These are phyloP conservation scores for Pao palembangensis DNA, from an alignment of 2,113 vertebrate genomes.

Conservation along the genomic window DNA sequence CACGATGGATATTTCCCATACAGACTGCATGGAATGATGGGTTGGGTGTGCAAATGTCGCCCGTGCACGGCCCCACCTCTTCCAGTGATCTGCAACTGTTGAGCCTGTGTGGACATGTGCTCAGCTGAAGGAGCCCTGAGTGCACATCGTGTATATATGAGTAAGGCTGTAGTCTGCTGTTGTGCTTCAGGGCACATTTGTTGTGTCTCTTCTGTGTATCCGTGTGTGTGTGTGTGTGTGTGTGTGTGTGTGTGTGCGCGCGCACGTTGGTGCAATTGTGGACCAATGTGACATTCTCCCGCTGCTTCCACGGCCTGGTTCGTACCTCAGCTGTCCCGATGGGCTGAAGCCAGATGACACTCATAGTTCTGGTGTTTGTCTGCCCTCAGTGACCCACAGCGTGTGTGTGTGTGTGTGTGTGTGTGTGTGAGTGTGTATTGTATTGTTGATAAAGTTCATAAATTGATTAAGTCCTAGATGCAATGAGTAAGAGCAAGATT, in stretches of 20 bases:
- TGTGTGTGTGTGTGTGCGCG: conserved; percentile 20
- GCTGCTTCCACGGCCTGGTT: conserved; percentile 45
- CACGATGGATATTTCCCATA: conserved; percentile 14
- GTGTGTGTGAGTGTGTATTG: neutral
- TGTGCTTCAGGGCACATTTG: conserved; percentile 48
- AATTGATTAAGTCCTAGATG: no score
- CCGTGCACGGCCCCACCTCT: conserved; percentile 53
- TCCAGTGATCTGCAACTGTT: conserved; percentile 58
- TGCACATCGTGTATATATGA: conserved; percentile 47
- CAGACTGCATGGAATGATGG: conserved; percentile 50
- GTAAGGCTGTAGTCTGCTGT: conserved; percentile 42
- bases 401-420: conserved; percentile 1
- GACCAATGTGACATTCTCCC: conserved; percentile 45
- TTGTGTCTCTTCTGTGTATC: conserved; percentile 26
- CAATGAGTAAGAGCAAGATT: neutral
- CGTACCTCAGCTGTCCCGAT: conserved; percentile 65
- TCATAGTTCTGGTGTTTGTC: conserved; percentile 54
- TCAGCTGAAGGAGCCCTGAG: conserved; percentile 46
- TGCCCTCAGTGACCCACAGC: conserved; percentile 54
- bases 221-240: conserved; percentile 13
- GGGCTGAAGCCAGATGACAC: conserved; percentile 58
- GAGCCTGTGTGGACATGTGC: conserved; percentile 62
- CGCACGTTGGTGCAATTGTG: conserved; percentile 11
- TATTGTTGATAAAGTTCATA: conserved; percentile 6
- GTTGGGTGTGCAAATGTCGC: conserved; percentile 55